phyloP scores from a whole-genome alignment of 2,797 vertebrate species.

The Myiotriccus ornatus region DNA sequence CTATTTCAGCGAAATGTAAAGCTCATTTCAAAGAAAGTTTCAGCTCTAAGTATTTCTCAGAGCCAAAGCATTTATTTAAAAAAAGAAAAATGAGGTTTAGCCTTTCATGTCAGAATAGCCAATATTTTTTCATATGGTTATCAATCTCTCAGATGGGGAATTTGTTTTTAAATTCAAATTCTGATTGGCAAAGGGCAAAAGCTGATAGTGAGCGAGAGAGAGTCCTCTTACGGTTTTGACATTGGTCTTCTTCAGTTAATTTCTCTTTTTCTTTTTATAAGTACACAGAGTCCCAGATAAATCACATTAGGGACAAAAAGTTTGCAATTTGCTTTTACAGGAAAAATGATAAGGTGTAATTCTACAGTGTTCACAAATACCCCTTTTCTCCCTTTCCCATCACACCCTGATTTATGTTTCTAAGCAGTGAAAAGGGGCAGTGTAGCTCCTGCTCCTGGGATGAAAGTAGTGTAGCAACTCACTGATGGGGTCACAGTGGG shows the following conservation, averaged over 20 bases:
- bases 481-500: fast-evolving
- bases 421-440: background rate
- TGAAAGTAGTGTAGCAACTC: background rate
- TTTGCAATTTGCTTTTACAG: background rate
- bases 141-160: background rate
- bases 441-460: background rate
- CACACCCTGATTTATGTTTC: background rate
- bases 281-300: background rate
- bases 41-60: background rate
- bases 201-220: background rate
- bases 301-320: background rate
- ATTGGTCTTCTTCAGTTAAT: background rate
- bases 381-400: fast-evolving
- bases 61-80: background rate
- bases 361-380: background rate
- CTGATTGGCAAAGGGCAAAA: background rate
- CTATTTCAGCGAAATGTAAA: background rate
- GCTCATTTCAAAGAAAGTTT: constrained; percentile 40
- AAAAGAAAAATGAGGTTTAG: background rate
- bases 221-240: background rate
- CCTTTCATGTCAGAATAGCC: background rate
- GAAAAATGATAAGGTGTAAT: background rate
- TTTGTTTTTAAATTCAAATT: background rate
- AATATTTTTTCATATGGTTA: background rate
- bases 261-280: background rate